phyloP scores from a whole-genome alignment of 1,140 invertebrate genomes.

The Aphelenchoides avenae region DNA sequence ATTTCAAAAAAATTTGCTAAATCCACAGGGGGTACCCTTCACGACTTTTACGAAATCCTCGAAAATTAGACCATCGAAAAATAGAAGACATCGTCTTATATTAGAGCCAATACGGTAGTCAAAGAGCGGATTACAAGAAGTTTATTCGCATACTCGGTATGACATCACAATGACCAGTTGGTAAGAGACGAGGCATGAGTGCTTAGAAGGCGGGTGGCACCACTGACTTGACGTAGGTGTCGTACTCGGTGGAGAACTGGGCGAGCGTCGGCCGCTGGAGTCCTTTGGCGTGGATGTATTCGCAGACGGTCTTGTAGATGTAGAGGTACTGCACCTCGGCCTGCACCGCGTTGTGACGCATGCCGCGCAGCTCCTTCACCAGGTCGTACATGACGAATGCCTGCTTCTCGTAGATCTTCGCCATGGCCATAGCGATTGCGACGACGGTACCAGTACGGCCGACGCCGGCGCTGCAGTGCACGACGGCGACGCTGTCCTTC shows the following conservation, averaged over 20 bases:
- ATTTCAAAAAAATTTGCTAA: too few relatives aligned
- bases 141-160: too few relatives aligned
- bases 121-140: too few relatives aligned
- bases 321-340: slow-evolving; percentile 17
- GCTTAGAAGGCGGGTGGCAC: background rate
- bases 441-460: background rate
- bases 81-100: too few relatives aligned
- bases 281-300: slow-evolving; percentile 13
- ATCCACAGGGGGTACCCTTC: too few relatives aligned
- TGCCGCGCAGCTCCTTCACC: background rate
- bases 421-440: too few relatives aligned
- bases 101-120: too few relatives aligned
- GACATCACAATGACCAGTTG: too few relatives aligned
- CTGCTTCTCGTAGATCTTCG: too few relatives aligned
- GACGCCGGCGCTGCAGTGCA: background rate
- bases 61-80: too few relatives aligned
- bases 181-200: too few relatives aligned
- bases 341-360: slow-evolving; percentile 6
- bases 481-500: background rate
- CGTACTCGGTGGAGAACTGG: slow-evolving; percentile 2
- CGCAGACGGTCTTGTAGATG: slow-evolving; percentile 10
- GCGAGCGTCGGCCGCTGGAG: background rate
- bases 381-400: background rate
- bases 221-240: background rate
- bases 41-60: too few relatives aligned